Base-by-base conservation (phyloP, 2,888 invertebrate genomes). In the Dicranocentrus wangi region DNA sequence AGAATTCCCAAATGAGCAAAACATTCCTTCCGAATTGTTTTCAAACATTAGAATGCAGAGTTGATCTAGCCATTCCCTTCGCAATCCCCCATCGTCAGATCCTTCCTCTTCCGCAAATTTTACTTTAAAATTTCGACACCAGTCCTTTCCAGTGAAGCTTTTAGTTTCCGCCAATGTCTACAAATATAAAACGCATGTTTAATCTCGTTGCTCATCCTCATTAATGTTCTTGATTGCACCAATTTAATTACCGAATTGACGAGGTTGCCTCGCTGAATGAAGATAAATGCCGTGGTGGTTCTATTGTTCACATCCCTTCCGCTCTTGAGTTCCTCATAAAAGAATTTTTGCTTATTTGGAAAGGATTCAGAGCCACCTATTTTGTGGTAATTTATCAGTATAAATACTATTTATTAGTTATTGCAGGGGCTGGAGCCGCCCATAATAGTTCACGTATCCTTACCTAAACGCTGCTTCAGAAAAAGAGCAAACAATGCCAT, bases 71-170 rank as follows among this genome's bases (percentile, higher is more conserved):
- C 90, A 90, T 85, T 90, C 90, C 82, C 97, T 92, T 7, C 97
- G 91, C 53, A 97, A 91, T 2, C 97, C 97, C 85, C 97, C 97
- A 95, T 96, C 97, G 90, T 98, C 97, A 8, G 65, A 79, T 32
- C 86, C 90, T 87, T 89, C 89, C 87, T 90, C 90, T 5, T 89
- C 89, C 53, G 87, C 82, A 86, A 90, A 90, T 15, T 87, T 87
- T n/a, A 90, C 88, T 86, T 90, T 90, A 87, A 90, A 90, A 82
- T 89, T 89, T 82, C 88, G 88, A 82, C 89, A 89, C 90, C 90
- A 90, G 83, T 90, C 90, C 43, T 88, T 87, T 1, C 88, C 87
- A 60, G 89, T 88, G 84, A 90, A 89, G 80, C 87, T 85, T 83
- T 89, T 89, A 5, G 89, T 89, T 51, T 88, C 89, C 83, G 88